Evolutionary conservation across 2,888 invertebrate species (phyloP), one percentile per base, ranked within the genome.

Genomic region (Ischnus inquisitorius): DNA sequence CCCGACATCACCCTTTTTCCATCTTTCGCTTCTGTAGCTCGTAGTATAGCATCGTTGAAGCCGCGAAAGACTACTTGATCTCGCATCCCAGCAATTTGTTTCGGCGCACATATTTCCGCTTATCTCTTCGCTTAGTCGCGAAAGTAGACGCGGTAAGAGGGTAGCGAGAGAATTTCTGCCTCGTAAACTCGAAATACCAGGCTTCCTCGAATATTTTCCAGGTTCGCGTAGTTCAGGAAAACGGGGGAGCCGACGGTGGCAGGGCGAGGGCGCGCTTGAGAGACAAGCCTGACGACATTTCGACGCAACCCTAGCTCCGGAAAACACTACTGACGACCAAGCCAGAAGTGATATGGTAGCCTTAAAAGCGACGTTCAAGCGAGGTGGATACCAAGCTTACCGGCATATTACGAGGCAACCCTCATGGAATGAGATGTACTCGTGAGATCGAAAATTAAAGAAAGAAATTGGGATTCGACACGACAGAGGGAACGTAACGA

Each of bases 171-270:
- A 85, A 85, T 81, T 80, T 81, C 79, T 67, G 62, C 22, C 75
- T 84, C 75, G 78, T 54, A 67, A 78, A 83, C 79, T 25, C 64
- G 67, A 86, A 84, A 80, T 84, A 78, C 84, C 78, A 19, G 34
- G 65, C 48, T 78, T 79, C 62, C 75, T 77, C 54, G 48, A 82
- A 86, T 78, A 78, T 82, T 82, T 80, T 51, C 65, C 43, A 48
- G 67, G 46, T 67, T 75, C 69, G n/a, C 65, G 43, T 22, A 41
- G 64, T 57, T 75, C 34, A 28, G 34, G 16, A 62, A 10, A 46
- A 28, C 25, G 65, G 14, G 34, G 43, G 14, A 14, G 22, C 10
- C 3, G 54, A 19, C n/a, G 48, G 48, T n/a, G 48, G n/a, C 5
- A 41, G 39, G 28, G 69, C 39, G 25, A 46, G 28, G 46, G 25